Conservation (phyloP, 2,797 vertebrate genomes). For the Myotis pilosus region DNA sequence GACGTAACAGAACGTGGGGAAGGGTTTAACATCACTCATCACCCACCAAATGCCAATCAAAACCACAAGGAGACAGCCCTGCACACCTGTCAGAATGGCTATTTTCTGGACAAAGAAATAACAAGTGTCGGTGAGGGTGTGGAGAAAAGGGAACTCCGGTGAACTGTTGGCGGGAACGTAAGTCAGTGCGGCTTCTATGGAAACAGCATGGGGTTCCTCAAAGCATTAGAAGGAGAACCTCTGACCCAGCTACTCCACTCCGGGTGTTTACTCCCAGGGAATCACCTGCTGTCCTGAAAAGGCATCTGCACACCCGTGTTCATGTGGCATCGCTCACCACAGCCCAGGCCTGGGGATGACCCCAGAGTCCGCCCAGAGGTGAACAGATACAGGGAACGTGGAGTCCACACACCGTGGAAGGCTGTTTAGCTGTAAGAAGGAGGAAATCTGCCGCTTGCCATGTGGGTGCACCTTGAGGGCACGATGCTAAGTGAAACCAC, state of each 20-base stretch:
- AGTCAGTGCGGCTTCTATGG: not conserved
- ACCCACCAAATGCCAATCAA: not conserved
- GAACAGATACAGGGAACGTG: not conserved
- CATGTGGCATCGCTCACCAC: fast-evolving
- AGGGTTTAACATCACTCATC: not conserved
- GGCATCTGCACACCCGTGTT: not conserved
- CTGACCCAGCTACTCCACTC: not conserved
- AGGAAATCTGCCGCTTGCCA: not conserved
- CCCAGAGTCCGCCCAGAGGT: fast-evolving
- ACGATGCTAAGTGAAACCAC: not conserved
- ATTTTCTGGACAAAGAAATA: not conserved
- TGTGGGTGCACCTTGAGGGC: not conserved
- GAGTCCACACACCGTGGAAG: not conserved
- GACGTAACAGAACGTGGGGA: not conserved
- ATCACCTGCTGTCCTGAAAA: not conserved
- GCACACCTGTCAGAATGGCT: not conserved
- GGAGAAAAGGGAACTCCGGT: not conserved
- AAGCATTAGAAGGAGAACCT: not conserved
- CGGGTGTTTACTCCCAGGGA: not conserved
- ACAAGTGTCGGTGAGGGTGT: fast-evolving
- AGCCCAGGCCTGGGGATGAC: not conserved
- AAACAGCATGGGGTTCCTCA: not conserved
- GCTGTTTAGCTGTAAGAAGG: not conserved
- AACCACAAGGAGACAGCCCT: not conserved
- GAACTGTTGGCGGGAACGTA: not conserved